These are phyloP conservation scores for Momotus momota DNA, from an alignment of 2,797 vertebrate genomes.

Conservation along the genomic window DNA sequence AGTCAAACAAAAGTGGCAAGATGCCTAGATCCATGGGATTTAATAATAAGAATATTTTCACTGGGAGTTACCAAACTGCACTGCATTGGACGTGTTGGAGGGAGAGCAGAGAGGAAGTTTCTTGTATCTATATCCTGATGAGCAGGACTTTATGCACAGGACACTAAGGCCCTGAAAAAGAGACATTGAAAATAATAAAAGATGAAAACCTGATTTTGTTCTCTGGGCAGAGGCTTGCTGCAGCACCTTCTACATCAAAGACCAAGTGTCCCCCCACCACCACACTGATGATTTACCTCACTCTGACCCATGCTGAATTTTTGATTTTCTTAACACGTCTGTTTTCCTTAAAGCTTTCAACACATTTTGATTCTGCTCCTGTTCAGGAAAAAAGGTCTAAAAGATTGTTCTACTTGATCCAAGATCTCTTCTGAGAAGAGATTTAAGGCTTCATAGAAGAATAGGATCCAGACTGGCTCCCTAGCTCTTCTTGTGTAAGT, in stretches of 20 bases:
- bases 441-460: neutral
- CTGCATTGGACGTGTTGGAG: neutral
- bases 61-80: neutral
- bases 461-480: neutral
- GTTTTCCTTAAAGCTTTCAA: neutral
- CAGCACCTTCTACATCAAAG: neutral
- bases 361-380: neutral
- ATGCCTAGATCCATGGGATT: neutral
- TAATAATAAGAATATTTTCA: neutral
- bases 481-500: neutral
- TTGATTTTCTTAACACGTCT: neutral
- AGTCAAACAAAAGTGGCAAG: neutral
- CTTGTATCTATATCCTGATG: accelerated
- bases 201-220: neutral
- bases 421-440: neutral
- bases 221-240: neutral
- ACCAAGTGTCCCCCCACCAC: neutral
- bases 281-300: neutral
- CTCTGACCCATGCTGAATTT: neutral
- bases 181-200: neutral
- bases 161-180: neutral
- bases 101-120: neutral
- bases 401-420: neutral
- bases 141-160: neutral
- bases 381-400: neutral